Evolutionary conservation across 2,888 invertebrate species (phyloP), one percentile per base, ranked within the genome.

Genomic region (Agrotis exclamationis): DNA sequence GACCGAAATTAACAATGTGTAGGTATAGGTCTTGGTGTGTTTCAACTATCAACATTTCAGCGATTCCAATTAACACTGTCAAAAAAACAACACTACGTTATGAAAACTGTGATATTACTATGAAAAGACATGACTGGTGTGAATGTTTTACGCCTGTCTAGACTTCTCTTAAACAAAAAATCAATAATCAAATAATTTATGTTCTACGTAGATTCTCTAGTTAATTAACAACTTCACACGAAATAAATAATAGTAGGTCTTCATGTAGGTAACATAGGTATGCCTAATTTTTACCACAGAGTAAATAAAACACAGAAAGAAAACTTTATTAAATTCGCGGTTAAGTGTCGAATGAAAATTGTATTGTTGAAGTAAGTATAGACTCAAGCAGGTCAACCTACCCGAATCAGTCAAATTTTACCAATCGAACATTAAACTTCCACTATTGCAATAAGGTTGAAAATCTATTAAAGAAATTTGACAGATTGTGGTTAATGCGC

Each of bases 241-340:
- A 66, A 50, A 66, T 67, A 22, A 67, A 48, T 39, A 67, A 24
- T 39, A 20, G 50, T 66, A n/a, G 2, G 39, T 39, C 39, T 24
- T 67, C 16, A 9, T 67, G 56, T 33, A 39, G 11, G 39, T 39
- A 39, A n/a, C 28, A n/a, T 48, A 48, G 14, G 24, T 77, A 71
- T 74, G 69, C 48, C 58, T 59, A 39, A 74, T 62, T 60, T 18
- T 47, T 22, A 4, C 45, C 45, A 51, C 9, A 51, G 56, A 57
- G 20, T 18, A 66, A 20, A 5, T 18, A 14, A 13, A 24, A 13
- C 5, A 18, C 50, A 74, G 56, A 74, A 39, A 13, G 18, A 2
- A 0, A 3, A 65, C 18, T 54, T 13, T 66, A 50, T 11, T 39
- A 5, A 7, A 22, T 39, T 39, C 13, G n/a, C 0, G 47, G 5